A percentile compares a stretch with the other conserved stretches of the same genome.
These are phyloP conservation scores for Autographa gamma DNA, from an alignment of 2,888 invertebrate genomes.

Conservation along the genomic window DNA sequence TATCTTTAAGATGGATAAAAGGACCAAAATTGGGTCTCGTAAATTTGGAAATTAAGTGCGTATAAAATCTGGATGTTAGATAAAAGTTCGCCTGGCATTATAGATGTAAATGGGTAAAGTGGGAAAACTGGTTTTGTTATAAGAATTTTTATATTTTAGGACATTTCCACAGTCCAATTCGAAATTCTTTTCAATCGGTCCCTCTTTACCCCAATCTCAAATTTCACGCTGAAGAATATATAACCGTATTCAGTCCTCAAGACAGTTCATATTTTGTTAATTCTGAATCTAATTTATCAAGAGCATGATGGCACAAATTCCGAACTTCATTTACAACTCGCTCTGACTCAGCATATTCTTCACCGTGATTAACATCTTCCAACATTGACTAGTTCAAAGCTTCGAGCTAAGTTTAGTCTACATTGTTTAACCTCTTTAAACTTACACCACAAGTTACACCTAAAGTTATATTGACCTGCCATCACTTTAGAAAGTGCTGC, in stretches of 20 bases:
- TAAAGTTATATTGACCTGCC: constrained; percentile 17
- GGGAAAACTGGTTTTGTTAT: neutral
- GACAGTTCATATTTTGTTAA: constrained; percentile 1
- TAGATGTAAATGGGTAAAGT: neutral
- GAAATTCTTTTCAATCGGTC: too few relatives aligned
- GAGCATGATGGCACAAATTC: neutral
- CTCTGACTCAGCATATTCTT: constrained; percentile 1
- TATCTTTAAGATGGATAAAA: constrained; percentile 35
- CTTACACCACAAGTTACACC: neutral
- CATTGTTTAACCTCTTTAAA: neutral
- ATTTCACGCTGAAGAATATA: neutral
- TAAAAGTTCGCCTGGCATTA: constrained; percentile 15
- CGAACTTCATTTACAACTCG: neutral
- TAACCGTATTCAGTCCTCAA: neutral
- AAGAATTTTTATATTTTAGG: neutral
- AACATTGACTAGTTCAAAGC: constrained; percentile 1
- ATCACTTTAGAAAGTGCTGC: constrained; percentile 21
- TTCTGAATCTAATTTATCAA: constrained; percentile 2
- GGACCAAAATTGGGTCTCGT: constrained; percentile 26
- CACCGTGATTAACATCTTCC: neutral
- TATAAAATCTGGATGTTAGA: constrained; percentile 25
- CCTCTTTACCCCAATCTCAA: too few relatives aligned
- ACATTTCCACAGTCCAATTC: neutral
- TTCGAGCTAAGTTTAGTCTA: neutral
- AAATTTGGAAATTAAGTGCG: constrained; percentile 28